Conservation (phyloP, 2,797 vertebrate species). For the Nasua narica region DNA sequence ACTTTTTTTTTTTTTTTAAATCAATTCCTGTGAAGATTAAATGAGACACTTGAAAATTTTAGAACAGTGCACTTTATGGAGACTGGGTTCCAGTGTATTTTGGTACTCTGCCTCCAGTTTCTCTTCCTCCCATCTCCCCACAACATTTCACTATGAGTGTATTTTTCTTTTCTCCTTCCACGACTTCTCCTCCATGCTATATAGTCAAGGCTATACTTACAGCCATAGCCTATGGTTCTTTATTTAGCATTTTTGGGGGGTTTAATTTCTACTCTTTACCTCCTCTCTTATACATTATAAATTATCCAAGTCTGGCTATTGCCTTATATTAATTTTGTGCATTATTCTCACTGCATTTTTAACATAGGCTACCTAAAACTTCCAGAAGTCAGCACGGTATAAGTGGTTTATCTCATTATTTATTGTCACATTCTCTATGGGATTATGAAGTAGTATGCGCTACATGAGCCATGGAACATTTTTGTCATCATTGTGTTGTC, state of each 20-base stretch:
- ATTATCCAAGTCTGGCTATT: background rate
- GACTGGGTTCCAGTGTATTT: background rate
- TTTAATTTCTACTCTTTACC: background rate
- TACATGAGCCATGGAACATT: background rate
- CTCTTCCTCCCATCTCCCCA: background rate
- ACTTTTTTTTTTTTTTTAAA: background rate
- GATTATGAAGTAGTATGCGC: background rate
- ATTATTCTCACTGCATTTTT: background rate
- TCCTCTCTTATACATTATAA: background rate
- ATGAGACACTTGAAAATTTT: background rate
- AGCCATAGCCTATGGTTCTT: background rate
- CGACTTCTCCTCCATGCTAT: background rate
- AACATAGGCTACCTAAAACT: background rate
- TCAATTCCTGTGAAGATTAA: background rate
- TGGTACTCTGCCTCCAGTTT: background rate
- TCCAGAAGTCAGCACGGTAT: background rate
- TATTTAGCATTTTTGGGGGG: background rate
- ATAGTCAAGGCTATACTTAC: background rate
- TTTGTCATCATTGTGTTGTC: conserved; percentile 21
- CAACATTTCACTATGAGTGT: no score
- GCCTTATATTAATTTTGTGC: background rate
- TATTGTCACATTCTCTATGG: background rate
- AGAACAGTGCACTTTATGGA: background rate
- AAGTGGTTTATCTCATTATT: background rate
- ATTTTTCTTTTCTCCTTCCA: background rate